Base-by-base conservation (phyloP, 2,888 invertebrate genomes). In the Cylloceria caligata region DNA sequence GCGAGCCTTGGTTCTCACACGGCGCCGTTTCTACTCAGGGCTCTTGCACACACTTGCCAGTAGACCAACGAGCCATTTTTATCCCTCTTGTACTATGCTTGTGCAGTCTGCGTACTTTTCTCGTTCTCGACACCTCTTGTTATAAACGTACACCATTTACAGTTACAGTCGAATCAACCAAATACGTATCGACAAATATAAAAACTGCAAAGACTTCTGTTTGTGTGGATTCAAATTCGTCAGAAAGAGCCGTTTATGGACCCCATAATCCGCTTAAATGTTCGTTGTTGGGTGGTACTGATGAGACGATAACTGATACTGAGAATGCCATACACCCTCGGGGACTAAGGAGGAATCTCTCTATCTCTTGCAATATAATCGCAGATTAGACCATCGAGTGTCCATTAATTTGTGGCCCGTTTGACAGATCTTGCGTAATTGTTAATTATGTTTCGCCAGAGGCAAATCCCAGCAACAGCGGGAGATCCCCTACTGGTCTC, bases 351-450 rank as follows among this genome's bases (percentile, higher is more conserved):
- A 16, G 57, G 62, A 57, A 45, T 39, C 45, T 19, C 52, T 30
- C 24, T 27, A 1, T 24, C 42, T 30, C 30, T 34, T 45, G 24
- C 60, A 30, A 30, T 57, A 30, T 79, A 68, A 82, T 62, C 75
- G 68, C 57, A 74, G 78, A 78, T 79, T 68, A 75, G 75, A 72
- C 24, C 75, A 60, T 69, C 39, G 45, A 88, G 85, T 88, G 89
- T 89, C 89, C 88, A 91, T 90, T 90, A 90, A 92, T 91, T 91
- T 91, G 90, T 85, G 88, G 89, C 80, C 87, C 89, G 90, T 91
- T 91, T 91, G 91, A 90, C 89, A 87, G 89, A 90, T 92, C 90
- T 89, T 90, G 89, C 88, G 87, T 90, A 90, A 92, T 92, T 92
- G 91, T 91, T 91, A 91, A 92, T 92, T 90, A 91, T 89, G 90